phyloP scores from a whole-genome alignment of 2,113 vertebrate species.

The Eira barbara region DNA sequence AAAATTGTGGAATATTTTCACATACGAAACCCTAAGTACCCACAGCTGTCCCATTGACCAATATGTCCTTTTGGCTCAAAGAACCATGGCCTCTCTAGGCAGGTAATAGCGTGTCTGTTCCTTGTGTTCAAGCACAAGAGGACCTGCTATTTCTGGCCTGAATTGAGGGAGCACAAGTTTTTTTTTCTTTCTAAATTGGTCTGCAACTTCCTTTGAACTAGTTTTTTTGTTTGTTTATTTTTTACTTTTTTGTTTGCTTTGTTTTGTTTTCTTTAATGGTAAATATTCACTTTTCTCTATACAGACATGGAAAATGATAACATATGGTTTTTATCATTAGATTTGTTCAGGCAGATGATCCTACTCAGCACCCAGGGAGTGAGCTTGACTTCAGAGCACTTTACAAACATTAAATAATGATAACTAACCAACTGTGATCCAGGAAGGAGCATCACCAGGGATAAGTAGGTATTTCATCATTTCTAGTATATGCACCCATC shows the following conservation, averaged over 20 bases:
- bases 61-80: not conserved
- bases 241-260: not conserved
- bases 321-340: not conserved
- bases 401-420: conserved; percentile 29
- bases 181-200: not conserved
- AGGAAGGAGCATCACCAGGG: not conserved
- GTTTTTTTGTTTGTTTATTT: not conserved
- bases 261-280: not conserved
- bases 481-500: not conserved
- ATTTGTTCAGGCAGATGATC: not conserved
- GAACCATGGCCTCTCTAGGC: not conserved
- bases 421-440: conserved; percentile 11
- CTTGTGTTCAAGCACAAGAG: not conserved
- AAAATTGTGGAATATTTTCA: not conserved
- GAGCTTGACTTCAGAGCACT: conserved; percentile 10
- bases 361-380: not conserved
- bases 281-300: not conserved
- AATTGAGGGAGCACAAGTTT: not conserved
- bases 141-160: not conserved
- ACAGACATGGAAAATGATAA: not conserved
- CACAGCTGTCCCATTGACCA: not conserved
- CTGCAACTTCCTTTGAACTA: not conserved
- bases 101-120: rapidly evolving
- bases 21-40: rapidly evolving
- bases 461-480: not conserved